Percentiles rank a stretch among this genome's conserved stretches.
Evolutionary conservation across 2,113 vertebrate species (phyloP).

Genomic region (Anoura caudifer): DNA sequence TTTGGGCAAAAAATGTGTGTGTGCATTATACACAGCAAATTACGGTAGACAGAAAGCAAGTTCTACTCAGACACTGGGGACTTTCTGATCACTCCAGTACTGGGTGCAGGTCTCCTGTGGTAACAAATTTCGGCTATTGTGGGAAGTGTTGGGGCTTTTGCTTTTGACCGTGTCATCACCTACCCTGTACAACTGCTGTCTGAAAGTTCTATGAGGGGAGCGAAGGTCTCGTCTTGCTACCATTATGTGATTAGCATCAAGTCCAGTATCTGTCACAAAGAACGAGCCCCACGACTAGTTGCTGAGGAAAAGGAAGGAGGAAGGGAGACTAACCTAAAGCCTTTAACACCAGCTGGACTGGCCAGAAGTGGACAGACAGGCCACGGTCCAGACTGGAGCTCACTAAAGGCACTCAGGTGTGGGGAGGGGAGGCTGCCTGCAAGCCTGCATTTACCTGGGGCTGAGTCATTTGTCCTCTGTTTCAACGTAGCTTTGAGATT

Average conservation of each 20-base stretch:
- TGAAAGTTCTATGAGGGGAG: background rate
- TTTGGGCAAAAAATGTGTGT: too few species aligned
- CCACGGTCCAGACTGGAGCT: background rate
- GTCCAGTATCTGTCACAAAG: background rate
- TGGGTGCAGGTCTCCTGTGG: background rate
- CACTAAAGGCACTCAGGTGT: background rate
- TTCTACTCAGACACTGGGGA: background rate
- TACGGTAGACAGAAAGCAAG: background rate
- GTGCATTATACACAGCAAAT: too few species aligned
- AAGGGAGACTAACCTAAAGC: background rate
- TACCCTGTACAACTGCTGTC: background rate
- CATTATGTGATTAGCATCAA: background rate
- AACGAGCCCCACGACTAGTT: background rate
- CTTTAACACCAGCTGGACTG: background rate
- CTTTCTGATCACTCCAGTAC: background rate
- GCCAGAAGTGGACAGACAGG: background rate
- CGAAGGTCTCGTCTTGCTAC: background rate
- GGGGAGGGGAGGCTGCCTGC: background rate
- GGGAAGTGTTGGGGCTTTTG: background rate
- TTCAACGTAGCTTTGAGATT: background rate
- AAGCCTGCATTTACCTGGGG: background rate
- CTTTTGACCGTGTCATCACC: background rate
- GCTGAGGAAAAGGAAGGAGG: background rate
- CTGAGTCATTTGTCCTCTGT: background rate
- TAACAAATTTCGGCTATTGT: background rate